Conservation (phyloP, 2,113 vertebrate species). For the Platysternon megacephalum region DNA sequence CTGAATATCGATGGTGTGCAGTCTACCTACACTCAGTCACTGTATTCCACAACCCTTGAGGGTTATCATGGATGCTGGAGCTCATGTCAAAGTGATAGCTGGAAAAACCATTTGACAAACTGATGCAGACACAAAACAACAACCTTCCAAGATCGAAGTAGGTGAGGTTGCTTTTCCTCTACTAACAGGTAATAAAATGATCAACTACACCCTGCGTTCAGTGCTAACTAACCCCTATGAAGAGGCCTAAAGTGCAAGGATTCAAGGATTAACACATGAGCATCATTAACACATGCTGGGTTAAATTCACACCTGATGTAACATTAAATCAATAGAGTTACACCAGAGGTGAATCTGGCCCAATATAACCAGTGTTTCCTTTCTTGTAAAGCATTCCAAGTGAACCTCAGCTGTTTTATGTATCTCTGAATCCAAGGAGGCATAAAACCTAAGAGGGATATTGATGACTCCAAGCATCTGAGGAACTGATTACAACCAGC, state of each 20-base stretch:
- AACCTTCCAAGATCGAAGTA: not conserved
- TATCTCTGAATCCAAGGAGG: not conserved
- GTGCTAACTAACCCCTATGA: not conserved
- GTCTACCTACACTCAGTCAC: not conserved
- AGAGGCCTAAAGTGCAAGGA: not conserved
- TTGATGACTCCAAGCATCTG: not conserved
- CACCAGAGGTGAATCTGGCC: not conserved
- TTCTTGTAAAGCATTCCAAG: not conserved
- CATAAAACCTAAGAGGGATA: not conserved
- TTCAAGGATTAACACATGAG: not conserved
- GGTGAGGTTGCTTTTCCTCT: not conserved
- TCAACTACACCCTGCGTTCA: not conserved
- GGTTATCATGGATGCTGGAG: fast-evolving
- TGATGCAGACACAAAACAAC: not conserved
- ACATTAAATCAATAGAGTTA: not conserved
- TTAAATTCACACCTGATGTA: fast-evolving
- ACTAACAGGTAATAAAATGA: not conserved
- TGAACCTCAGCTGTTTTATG: not conserved
- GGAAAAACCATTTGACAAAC: not conserved
- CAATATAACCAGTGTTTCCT: not conserved
- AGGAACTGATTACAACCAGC: not conserved
- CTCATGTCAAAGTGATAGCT: not conserved
- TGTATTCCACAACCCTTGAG: not conserved
- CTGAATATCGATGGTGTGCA: not conserved
- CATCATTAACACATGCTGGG: not conserved